Evolutionary conservation across 2,797 vertebrate species (phyloP).

Genomic region (Enteromius afrohamiltoni): DNA sequence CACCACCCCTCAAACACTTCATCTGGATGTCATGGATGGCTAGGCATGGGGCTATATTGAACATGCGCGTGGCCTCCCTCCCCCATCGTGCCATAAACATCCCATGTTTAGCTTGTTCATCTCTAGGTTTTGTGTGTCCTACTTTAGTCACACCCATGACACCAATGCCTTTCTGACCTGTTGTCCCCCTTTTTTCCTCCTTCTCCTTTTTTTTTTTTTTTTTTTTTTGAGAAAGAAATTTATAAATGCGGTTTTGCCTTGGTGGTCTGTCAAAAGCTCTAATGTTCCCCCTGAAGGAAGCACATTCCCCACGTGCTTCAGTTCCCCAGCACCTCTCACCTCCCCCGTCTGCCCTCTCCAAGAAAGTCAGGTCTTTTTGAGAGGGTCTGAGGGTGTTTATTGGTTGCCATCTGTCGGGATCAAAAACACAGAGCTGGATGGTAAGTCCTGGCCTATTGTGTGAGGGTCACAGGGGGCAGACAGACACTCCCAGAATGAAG

Average conservation of each 20-base stretch:
- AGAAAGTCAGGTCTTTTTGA: constrained; percentile 30
- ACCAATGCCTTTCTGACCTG: background rate
- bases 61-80: background rate
- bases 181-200: background rate
- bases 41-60: constrained; percentile 2
- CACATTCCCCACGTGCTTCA: constrained; percentile 17
- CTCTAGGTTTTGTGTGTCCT: background rate
- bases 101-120: background rate
- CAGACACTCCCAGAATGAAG: constrained; percentile 30
- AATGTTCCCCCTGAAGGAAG: background rate
- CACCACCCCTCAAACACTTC: constrained; percentile 2
- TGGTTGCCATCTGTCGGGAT: constrained; percentile 54
- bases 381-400: constrained; percentile 43
- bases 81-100: constrained; percentile 4
- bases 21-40: constrained; percentile 36
- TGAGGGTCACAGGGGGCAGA: constrained; percentile 32
- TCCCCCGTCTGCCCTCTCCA: background rate
- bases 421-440: constrained; percentile 30
- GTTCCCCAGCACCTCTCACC: background rate
- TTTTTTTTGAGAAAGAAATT: background rate
- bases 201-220: background rate
- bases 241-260: background rate
- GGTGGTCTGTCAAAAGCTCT: constrained; percentile 13
- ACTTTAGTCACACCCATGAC: background rate
- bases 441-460: constrained; percentile 31